Base-by-base conservation (phyloP, 2,113 vertebrate genomes). In the Rissa tridactyla region DNA sequence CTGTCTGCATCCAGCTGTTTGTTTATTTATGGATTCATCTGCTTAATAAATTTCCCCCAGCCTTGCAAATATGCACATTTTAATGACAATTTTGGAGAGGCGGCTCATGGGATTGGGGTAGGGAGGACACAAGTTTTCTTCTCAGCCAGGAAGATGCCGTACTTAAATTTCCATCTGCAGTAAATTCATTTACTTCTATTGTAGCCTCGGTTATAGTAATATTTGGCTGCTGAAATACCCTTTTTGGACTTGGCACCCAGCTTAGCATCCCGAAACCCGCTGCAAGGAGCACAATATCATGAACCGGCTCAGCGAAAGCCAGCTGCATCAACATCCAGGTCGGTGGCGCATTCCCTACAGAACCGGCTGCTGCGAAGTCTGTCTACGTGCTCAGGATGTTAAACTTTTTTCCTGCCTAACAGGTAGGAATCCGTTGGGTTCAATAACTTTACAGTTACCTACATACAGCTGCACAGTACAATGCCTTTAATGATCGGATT, bases 1-100 rank as follows among this genome's bases (percentile, higher is more conserved):
- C 66, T 76, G 81, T 57, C 54, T 85, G 61, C 64, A 92, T 54
- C 78, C 92, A 94, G 90, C 86, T 95, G 88, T 81, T 94, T 73
- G 25, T 71, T 92, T 92, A 69, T 82, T 90, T 94, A 85, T 92
- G 47, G 72, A 73, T 82, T 88, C 75, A 65, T 78, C 65, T 66
- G 46, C 60, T 80, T 73, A 95, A 93, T 80, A 89, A 60, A 83
- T 94, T 92, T 57, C 15, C 49, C 40, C 77, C 30, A 72, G 86
- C 40, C 40, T 44, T 62, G 17, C 34, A 79, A 89, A 54, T 12
- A 13, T 54, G 34, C 30, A 52, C 36, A 61, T 79, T 86, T 88
- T 57, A 61, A 52, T 26, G 70, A 29, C 15, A 36, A 1, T 78
- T 88, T 88, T 91, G 54, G 52, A 88, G 51, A 64, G 6, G 21